Evolutionary conservation across 2,888 invertebrate species (phyloP), one percentile per base, ranked within the genome.

Genomic region (Drosophila colorata): DNA sequence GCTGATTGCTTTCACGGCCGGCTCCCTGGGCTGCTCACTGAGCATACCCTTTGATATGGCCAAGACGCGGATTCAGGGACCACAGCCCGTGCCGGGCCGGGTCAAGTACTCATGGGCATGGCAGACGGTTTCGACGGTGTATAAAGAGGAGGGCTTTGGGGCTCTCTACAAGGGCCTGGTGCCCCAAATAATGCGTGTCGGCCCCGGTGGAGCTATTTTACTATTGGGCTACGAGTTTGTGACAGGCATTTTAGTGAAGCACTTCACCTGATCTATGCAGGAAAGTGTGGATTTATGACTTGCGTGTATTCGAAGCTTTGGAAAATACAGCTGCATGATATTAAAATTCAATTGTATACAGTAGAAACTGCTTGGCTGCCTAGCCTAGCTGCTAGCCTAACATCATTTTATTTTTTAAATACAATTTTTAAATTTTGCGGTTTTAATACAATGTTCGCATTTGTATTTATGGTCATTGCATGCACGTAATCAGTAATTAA

Each of bases 41-140:
- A 48, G 43, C 13, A n/a, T 55, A 2, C 68, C 85, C 1, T 40
- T 84, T 0, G 81, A 81, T 5, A 37, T 77, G 56, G 74, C 63
- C 31, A 81, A 74, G 35, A 65, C 74, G 0, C 35, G 81, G 5
- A 81, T 81, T 9, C 81, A 81, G 44, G 87, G 81, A 4, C 85
- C 81, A 1, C 87, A 81, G 23, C 87, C 81, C 0, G 55, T 55
- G 0, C n/a, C 20, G 7, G 78, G 78, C 3, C 0, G 48, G 38
- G 37, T 87, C 4, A 87, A 77, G 28, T 87, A 87, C 5, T 2
- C 11, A 1, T 6, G 55, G 9, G 13, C 53, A 0, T 0, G 47
- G 6, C 13, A 0, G 0, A 84, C 80, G 0, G n/a, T 81, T 0
- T 2, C 1, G 0, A 59, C 40, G 2, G 38, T 80, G 0, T 61